A percentile compares a stretch with the other conserved stretches of the same genome.
These are phyloP conservation scores for Pogonognathellus flavescens DNA, from an alignment of 1,140 invertebrate species.

Conservation along the genomic window DNA sequence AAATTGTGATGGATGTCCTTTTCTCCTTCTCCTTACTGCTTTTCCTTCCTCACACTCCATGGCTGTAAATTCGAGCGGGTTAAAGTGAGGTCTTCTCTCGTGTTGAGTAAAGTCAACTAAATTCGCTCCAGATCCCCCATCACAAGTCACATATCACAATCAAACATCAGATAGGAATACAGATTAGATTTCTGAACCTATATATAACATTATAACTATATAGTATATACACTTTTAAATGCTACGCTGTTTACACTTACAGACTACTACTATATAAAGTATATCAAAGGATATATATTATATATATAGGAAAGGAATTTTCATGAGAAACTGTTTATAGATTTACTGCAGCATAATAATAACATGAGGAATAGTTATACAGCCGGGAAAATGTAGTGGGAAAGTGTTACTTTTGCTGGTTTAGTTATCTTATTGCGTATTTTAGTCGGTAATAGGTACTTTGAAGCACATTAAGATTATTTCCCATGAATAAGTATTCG, in stretches of 20 bases:
- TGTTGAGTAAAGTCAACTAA: background rate
- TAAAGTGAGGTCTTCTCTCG: background rate
- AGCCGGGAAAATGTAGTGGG: too few relatives aligned
- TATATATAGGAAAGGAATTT: too few relatives aligned
- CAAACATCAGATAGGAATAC: constrained; percentile 24
- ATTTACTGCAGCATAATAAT: too few relatives aligned
- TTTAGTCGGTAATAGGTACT: constrained; percentile 24
- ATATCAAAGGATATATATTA: too few relatives aligned
- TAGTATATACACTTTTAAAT: too few relatives aligned
- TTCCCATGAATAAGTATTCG: constrained; percentile 29
- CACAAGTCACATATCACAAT: constrained; percentile 9
- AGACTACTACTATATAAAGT: too few relatives aligned
- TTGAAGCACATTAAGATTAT: constrained; percentile 24
- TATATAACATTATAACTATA: too few relatives aligned
- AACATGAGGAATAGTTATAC: too few relatives aligned
- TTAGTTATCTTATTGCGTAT: background rate
- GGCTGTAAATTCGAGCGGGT: background rate
- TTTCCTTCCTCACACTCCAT: too few relatives aligned
- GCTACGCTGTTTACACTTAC: too few relatives aligned
- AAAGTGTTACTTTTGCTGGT: background rate
- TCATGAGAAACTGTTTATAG: too few relatives aligned
- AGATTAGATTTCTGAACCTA: background rate
- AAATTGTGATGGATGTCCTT: constrained; percentile 29
- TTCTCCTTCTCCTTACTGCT: background rate
- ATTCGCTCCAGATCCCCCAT: background rate